Evolutionary conservation across 2,888 invertebrate genomes (phyloP).

Genomic region (Dasysyrphus tricinctus): DNA sequence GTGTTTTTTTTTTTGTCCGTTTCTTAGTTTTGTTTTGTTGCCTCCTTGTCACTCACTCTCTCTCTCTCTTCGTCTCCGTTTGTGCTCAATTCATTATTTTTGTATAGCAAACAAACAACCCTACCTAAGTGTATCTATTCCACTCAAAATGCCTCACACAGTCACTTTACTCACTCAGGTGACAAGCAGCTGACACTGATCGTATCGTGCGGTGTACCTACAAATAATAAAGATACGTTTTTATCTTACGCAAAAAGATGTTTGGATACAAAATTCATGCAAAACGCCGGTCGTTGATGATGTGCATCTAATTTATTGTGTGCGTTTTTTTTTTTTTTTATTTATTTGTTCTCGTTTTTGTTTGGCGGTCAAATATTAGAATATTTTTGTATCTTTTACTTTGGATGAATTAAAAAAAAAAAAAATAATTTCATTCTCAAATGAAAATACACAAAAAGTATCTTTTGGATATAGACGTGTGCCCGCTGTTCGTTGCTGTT

Average conservation of each 20-base stretch:
- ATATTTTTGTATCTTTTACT: not conserved
- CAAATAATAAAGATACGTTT: conserved; percentile 53
- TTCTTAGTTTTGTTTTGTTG: conserved; percentile 56
- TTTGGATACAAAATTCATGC: conserved; percentile 48
- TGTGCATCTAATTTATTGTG: conserved; percentile 48
- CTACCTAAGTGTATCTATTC: conserved; percentile 48
- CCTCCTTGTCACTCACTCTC: conserved; percentile 34
- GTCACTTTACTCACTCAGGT: conserved; percentile 65
- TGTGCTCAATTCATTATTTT: conserved; percentile 28
- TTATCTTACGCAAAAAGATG: conserved; percentile 44
- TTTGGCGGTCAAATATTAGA: conserved; percentile 30
- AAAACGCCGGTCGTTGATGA: conserved; percentile 58
- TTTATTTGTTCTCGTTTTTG: conserved; percentile 22
- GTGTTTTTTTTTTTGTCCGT: conserved; percentile 49
- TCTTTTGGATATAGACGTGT: conserved; percentile 51
- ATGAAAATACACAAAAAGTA: conserved; percentile 29
- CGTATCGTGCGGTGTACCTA: conserved; percentile 63
- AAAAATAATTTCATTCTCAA: conserved; percentile 40
- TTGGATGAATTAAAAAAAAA: conserved; percentile 51
- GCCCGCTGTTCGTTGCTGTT: conserved; percentile 33
- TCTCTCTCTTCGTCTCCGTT: not conserved
- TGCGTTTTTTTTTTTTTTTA: not conserved
- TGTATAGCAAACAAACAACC: conserved; percentile 35
- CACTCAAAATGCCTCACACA: conserved; percentile 57
- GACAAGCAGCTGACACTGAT: conserved; percentile 69